Evolutionary conservation across 2,113 vertebrate species (phyloP), one percentile per base, ranked within the genome.

Genomic region (Motacilla tschutschensis): DNA sequence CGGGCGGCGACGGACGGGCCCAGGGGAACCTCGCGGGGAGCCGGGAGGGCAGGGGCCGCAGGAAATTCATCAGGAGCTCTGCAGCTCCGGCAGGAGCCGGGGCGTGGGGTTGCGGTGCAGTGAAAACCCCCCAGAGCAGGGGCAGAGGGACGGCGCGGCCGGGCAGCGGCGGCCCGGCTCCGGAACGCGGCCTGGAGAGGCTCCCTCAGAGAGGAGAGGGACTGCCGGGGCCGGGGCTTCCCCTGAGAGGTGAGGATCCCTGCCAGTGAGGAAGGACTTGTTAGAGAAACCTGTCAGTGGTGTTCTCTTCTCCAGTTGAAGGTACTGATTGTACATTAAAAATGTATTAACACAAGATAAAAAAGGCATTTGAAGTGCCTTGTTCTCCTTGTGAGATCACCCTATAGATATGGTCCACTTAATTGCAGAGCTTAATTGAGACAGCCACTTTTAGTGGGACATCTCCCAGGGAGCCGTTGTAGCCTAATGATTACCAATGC

Each of bases 381-480:
- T 48, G 26, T 51, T 93, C 63, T 81, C 62, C 62, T 87, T 81
- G 40, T 69, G 54, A 83, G 46, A 87, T 76, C 82, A 84, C n/a
- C 38, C 70, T 75, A 90, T 93, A 92, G 79, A 69, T 91, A 80
- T 18, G 66, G 73, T 88, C 51, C 78, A 47, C 44, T 70, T 91
- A 95, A 94, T 87, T 88, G 88, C 75, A 26, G 36, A 10, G 89
- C 87, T 84, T 95, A 93, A 95, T 87, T 92, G 90, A 92, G 87
- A 83, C 71, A 91, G 87, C 12, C 31, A 38, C 67, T 70, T 79
- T 92, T 89, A 92, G 82, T 87, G 83, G 92, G 93, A 89, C 85
- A 93, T 86, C 78, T 95, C 89, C 91, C 91, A 88, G 78, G 89
- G 89, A 94, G 86, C 80, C 57, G 51, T 79, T 44, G 79, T 47